These are phyloP conservation scores for Typhlichthys subterraneus DNA, from an alignment of 2,797 vertebrate genomes.

Conservation along the genomic window DNA sequence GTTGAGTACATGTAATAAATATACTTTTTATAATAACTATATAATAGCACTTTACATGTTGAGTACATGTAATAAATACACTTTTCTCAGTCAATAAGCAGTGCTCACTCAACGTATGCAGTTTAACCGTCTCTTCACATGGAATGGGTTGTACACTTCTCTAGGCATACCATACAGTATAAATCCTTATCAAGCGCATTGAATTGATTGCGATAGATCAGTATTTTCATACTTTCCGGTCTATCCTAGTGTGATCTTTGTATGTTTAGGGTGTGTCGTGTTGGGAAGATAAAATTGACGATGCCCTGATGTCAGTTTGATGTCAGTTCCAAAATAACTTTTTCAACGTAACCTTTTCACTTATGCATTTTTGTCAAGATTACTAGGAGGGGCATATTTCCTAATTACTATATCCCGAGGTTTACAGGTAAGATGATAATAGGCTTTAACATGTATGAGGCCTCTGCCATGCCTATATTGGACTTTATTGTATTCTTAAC, in stretches of 20 bases:
- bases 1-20: slow-evolving; percentile 1
- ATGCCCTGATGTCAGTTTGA: too few species aligned
- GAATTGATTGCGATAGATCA: neutral
- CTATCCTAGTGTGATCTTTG: slow-evolving; percentile 3
- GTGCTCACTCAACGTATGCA: neutral
- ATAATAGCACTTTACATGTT: too few species aligned
- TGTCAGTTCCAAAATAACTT: too few species aligned
- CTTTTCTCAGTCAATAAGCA: slow-evolving; percentile 5
- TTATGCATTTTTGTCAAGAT: too few species aligned
- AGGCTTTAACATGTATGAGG: too few species aligned
- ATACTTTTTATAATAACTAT: too few species aligned
- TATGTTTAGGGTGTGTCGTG: slow-evolving; percentile 3
- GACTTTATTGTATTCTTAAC: too few species aligned
- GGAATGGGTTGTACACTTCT: neutral
- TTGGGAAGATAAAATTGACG: neutral
- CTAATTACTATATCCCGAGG: too few species aligned
- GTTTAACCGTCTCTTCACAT: neutral
- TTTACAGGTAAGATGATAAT: too few species aligned
- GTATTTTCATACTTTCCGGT: neutral
- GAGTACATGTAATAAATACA: slow-evolving; percentile 1
- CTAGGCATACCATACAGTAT: neutral
- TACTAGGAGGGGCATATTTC: too few species aligned
- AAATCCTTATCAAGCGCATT: neutral
- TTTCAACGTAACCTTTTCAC: too few species aligned
- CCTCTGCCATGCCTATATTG: too few species aligned